Percentiles rank a stretch among this genome's conserved stretches.
Evolutionary conservation across 2,113 vertebrate genomes (phyloP).

Genomic region (Bos taurus): ARS-UCD2.0 NC_037334.1:60113001-60113500

Average conservation of each 20-base stretch:
- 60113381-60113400: background rate
- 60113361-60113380: background rate
- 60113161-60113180: background rate
- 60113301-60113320: background rate
- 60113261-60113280: background rate
- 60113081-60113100: background rate
- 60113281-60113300: background rate
- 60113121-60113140: background rate
- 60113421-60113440: background rate
- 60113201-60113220: background rate
- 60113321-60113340: background rate
- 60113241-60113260: background rate
- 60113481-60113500: background rate
- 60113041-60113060: background rate
- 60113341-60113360: background rate
- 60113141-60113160: background rate
- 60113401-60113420: background rate
- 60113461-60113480: background rate
- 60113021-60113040: background rate
- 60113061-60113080: background rate
- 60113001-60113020: background rate
- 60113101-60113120: background rate
- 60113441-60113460: background rate
- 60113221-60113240: background rate
- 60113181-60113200: background rate